phyloP scores from a whole-genome alignment of 2,888 invertebrate genomes.

The Synanthedon formicaeformis region DNA sequence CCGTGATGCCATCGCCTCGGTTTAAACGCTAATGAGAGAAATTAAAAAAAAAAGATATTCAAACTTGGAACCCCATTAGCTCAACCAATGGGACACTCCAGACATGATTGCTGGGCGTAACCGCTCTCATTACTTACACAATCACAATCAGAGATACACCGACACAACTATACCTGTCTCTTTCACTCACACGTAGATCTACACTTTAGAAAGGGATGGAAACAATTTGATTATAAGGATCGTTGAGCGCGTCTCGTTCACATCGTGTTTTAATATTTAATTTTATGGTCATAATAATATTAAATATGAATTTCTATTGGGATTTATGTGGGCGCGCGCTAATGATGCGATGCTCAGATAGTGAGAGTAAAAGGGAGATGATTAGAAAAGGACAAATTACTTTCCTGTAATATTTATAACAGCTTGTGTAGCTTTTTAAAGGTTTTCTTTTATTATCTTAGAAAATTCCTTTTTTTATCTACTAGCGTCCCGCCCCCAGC shows the following conservation, averaged over 20 bases:
- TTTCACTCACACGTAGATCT: slow-evolving; percentile 11
- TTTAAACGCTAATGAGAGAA: slow-evolving; percentile 39
- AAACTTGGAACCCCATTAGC: slow-evolving; percentile 47
- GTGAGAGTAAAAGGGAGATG: slow-evolving; percentile 19
- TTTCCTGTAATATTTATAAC: too few relatives aligned
- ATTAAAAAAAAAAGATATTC: slow-evolving; percentile 43
- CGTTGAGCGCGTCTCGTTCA: slow-evolving; percentile 29
- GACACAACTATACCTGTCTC: slow-evolving; percentile 19
- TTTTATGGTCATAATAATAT: slow-evolving; percentile 56
- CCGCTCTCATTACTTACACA: slow-evolving; percentile 53
- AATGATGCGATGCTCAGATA: slow-evolving; percentile 35
- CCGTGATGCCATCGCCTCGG: slow-evolving; percentile 15
- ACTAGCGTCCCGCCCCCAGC: too few relatives aligned
- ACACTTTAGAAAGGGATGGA: slow-evolving; percentile 14
- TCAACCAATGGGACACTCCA: slow-evolving; percentile 46
- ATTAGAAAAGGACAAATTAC: slow-evolving; percentile 7
- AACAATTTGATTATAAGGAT: slow-evolving; percentile 27
- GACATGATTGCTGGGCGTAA: slow-evolving; percentile 62
- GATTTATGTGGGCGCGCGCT: slow-evolving; percentile 48
- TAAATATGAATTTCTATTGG: slow-evolving; percentile 58
- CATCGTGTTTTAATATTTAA: slow-evolving; percentile 62
- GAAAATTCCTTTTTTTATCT: too few relatives aligned
- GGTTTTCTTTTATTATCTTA: too few relatives aligned
- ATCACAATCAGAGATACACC: slow-evolving; percentile 11
- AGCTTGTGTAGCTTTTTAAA: too few relatives aligned